phyloP scores from a whole-genome alignment of 2,888 invertebrate genomes.

The Sinopyrophorus schimmeli region DNA sequence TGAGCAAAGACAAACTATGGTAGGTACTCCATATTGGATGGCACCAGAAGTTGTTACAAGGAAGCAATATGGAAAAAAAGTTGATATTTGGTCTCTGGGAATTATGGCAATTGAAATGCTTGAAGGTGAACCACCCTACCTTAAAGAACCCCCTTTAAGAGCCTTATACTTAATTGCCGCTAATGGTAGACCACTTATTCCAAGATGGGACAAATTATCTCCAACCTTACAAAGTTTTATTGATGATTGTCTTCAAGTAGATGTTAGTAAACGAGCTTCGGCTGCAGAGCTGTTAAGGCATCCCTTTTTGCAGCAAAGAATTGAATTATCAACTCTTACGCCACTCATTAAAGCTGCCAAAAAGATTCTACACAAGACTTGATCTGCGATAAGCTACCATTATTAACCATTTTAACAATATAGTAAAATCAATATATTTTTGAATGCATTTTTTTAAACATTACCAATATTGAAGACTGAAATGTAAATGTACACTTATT shows the following conservation, averaged over 20 bases:
- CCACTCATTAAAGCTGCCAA: conserved; percentile 93
- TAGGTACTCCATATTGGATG: conserved; percentile 99
- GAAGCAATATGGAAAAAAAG: conserved; percentile 85
- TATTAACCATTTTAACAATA: too few relatives aligned
- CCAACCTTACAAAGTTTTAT: conserved; percentile 79
- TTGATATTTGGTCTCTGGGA: conserved; percentile 95
- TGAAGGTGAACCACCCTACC: conserved; percentile 95
- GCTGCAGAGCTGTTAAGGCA: conserved; percentile 79
- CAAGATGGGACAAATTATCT: conserved; percentile 79
- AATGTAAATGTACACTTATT: too few relatives aligned
- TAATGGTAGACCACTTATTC: conserved; percentile 90
- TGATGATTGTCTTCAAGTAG: conserved; percentile 85
- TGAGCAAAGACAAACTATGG: conserved; percentile 95
- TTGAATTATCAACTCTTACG: conserved; percentile 78
- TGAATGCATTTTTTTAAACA: conserved; percentile 5
- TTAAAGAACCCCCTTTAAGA: conserved; percentile 89
- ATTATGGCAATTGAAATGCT: conserved; percentile 99
- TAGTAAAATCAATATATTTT: too few relatives aligned
- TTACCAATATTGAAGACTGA: too few relatives aligned
- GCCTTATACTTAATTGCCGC: conserved; percentile 95
- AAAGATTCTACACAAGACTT: conserved; percentile 72
- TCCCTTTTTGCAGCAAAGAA: conserved; percentile 77
- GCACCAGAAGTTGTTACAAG: conserved; percentile 92
- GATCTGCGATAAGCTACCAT: too few relatives aligned
- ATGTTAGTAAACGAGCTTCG: conserved; percentile 76